Evolutionary conservation across 2,113 vertebrate genomes (phyloP), one percentile per base, ranked within the genome.

Genomic region (Notechis scutatus): DNA sequence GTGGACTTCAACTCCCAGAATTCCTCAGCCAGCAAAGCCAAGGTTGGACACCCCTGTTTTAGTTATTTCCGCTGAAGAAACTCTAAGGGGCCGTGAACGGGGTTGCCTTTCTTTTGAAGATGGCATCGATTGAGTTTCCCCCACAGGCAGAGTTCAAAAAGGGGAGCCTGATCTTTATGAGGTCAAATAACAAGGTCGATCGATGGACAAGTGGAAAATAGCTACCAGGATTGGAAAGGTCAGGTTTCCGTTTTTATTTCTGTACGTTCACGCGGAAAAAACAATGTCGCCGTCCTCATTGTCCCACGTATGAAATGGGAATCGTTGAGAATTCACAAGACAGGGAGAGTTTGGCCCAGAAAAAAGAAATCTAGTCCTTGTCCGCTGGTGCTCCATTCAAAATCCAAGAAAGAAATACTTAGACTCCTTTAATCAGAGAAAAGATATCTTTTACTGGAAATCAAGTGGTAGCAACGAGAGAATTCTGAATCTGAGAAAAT

Each of bases 21-120:
- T 39, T 39, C 39, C 39, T 39, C 39, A 39, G 39, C 39, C 39
- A 39, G 39, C 39, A 2, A 2, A 2, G 42, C 42, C 42, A 42
- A 42, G 42, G 42, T 42, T 42, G 42, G 42, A 42, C 42, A 42
- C 2, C 42, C 42, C 42, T 42, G 86, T 91, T 96, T 95, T 93
- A 85, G 94, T 81, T 29, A 93, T 56, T 42, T 85, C 20, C 3
- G 3, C 42, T 39, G 50, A n/a, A 47, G 54, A 92, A 90, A 89
- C 45, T 23, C 7, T 11, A 54, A 15, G 0, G 42, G 29, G 47
- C 6, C 0, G 1, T 2, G 0, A 50, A 90, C 1, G 69, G 55
- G 50, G 87, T 93, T 18, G 0, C 1, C 6, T 3, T 24, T 34
- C 4, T 89, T 91, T 52, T 1, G 61, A 89, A 42, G 23, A 64